These are phyloP conservation scores for Crotalus viridis DNA, from an alignment of 2,113 vertebrate genomes.

Conservation along the genomic window DNA sequence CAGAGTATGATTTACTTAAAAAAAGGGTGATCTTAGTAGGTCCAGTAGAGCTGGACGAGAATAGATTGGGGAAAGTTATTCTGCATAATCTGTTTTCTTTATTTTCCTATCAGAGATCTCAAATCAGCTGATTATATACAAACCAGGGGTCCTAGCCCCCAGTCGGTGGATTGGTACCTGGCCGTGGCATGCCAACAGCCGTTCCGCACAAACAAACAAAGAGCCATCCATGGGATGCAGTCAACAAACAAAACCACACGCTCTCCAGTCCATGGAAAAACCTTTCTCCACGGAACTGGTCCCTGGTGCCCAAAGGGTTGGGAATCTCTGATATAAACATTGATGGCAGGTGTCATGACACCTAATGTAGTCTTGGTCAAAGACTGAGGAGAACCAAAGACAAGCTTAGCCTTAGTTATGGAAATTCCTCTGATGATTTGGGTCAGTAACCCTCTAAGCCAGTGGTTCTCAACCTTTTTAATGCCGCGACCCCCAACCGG, in stretches of 20 bases:
- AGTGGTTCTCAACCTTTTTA: no score
- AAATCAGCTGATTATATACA: background rate
- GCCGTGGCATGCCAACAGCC: no score
- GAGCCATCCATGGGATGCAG: no score
- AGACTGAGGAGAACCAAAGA: background rate
- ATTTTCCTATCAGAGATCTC: slow-evolving; percentile 8
- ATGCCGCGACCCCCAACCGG: no score
- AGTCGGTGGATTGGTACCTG: no score
- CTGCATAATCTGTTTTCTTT: background rate
- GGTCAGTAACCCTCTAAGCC: background rate
- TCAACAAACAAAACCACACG: no score
- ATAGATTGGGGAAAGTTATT: background rate
- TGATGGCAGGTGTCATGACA: background rate
- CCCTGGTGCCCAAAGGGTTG: no score
- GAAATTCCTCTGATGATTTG: background rate
- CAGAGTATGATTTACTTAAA: no score
- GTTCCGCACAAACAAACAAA: no score
- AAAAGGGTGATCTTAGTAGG: background rate
- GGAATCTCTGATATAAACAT: background rate
- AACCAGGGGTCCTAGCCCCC: no score
- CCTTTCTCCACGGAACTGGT: no score
- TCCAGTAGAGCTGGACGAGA: background rate
- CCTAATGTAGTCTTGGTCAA: background rate
- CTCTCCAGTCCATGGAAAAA: no score
- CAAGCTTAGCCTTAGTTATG: background rate